Conservation (phyloP, 2,888 invertebrate genomes). For the Acanthococcus lagerstroemiae region DNA sequence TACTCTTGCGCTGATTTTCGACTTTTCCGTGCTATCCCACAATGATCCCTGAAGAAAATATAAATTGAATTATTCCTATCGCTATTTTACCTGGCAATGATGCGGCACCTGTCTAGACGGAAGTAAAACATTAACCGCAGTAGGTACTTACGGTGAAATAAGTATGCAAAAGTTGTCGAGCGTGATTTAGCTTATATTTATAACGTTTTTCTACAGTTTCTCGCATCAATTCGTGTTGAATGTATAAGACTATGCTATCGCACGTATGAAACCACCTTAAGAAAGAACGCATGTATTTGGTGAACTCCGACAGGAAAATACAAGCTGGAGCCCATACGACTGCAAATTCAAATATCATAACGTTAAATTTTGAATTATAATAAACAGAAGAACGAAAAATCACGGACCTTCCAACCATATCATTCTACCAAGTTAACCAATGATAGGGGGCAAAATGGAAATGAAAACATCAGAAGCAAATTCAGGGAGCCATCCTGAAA, state of each 20-base stretch:
- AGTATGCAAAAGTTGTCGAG: slow-evolving; percentile 47
- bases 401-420: background rate
- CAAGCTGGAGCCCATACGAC: slow-evolving; percentile 60
- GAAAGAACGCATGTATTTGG: slow-evolving; percentile 56
- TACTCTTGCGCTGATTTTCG: slow-evolving; percentile 31
- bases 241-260: slow-evolving; percentile 44
- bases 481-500: too few relatives aligned
- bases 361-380: background rate
- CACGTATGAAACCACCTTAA: slow-evolving; percentile 51
- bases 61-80: background rate
- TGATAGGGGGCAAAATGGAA: too few relatives aligned
- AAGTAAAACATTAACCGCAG: background rate
- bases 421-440: background rate
- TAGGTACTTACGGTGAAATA: slow-evolving; percentile 56
- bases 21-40: slow-evolving; percentile 19
- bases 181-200: slow-evolving; percentile 45
- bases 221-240: slow-evolving; percentile 30
- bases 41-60: slow-evolving; percentile 28
- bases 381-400: too few relatives aligned
- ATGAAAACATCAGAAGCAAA: too few relatives aligned
- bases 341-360: too few relatives aligned
- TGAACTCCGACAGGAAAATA: slow-evolving; percentile 56
- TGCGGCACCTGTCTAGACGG: too few relatives aligned
- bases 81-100: background rate
- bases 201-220: slow-evolving; percentile 46